Evolutionary conservation across 2,113 vertebrate species (phyloP), one percentile per base, ranked within the genome.

Genomic region (Erinaceus europaeus): DNA sequence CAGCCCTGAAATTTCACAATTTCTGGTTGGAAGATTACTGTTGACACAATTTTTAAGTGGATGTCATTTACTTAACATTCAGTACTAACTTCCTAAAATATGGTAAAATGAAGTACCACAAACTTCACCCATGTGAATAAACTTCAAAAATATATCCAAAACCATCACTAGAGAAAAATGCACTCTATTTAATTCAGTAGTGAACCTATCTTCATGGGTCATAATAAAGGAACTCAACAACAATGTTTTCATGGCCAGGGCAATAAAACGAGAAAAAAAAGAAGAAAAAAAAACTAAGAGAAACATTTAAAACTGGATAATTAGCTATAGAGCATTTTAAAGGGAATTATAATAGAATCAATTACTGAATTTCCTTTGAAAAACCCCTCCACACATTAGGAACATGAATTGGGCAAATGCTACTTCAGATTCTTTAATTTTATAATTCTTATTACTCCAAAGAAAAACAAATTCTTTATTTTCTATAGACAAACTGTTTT

Each of bases 241-340:
- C 64, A 57, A 59, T 0, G 2, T 8, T 55, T 71, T 65, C 6
- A 27, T 61, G 27, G 73, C 36, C 50, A 46, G 72, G 78, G 18
- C 87, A 81, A 85, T 32, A 80, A 91, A 79, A 79, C 4, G 15
- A 32, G 23, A 65, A 32, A 32, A 61, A 77, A 27, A 89, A 57
- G 21, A 61, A 2, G 25, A 57, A 27, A 21, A 27, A 25, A 57
- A 57, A 57, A 3, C 23, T n/a, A 57, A 29, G 6, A n/a, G n/a
- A n/a, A n/a, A n/a, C n/a, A n/a, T n/a, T n/a, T n/a, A n/a, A n/a
- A n/a, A n/a, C n/a, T n/a, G n/a, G n/a, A n/a, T 15, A n/a, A 88
- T 46, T 71, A 68, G 79, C 38, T 27, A 61, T 20, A n/a, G 55
- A 50, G 12, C 5, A 61, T 61, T 50, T 55, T 61, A 77, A 81